These are phyloP conservation scores for Acheta domesticus DNA, from an alignment of 2,888 invertebrate species.

Conservation along the genomic window DNA sequence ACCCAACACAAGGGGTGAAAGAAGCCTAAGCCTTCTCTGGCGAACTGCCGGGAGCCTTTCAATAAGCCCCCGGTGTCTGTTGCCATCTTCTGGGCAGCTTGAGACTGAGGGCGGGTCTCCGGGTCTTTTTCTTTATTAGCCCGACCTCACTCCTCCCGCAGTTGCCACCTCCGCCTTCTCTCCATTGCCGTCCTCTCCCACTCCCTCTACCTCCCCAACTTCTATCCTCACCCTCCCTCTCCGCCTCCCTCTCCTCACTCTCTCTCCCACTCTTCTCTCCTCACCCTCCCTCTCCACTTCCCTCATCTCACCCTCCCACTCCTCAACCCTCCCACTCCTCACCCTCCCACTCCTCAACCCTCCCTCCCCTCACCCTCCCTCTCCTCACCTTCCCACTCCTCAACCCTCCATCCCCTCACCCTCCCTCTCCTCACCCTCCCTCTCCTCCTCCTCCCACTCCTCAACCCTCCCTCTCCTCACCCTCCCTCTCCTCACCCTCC, in stretches of 20 bases:
- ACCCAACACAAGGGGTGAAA: neutral
- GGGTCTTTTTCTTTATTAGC: neutral
- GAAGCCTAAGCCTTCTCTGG: neutral
- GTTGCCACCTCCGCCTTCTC: neutral
- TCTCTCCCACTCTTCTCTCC: too few species aligned
- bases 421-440: neutral
- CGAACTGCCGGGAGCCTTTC: neutral
- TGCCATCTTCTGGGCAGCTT: constrained; percentile 11
- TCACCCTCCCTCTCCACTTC: too few species aligned
- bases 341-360: too few species aligned
- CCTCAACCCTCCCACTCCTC: fast-evolving
- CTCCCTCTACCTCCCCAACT: neutral
- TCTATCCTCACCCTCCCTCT: neutral
- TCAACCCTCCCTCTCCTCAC: too few species aligned
- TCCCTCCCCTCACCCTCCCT: too few species aligned
- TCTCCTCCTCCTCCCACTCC: neutral
- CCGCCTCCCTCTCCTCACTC: too few species aligned
- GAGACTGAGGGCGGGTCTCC: neutral
- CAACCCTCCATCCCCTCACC: too few species aligned
- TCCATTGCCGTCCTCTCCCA: too few species aligned
- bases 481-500: neutral
- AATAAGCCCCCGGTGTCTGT: neutral
- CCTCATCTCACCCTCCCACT: too few species aligned
- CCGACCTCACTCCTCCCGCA: too few species aligned
- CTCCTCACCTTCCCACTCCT: fast-evolving